phyloP scores from a whole-genome alignment of 2,113 vertebrate genomes.

The Gadus chalcogrammus region DNA sequence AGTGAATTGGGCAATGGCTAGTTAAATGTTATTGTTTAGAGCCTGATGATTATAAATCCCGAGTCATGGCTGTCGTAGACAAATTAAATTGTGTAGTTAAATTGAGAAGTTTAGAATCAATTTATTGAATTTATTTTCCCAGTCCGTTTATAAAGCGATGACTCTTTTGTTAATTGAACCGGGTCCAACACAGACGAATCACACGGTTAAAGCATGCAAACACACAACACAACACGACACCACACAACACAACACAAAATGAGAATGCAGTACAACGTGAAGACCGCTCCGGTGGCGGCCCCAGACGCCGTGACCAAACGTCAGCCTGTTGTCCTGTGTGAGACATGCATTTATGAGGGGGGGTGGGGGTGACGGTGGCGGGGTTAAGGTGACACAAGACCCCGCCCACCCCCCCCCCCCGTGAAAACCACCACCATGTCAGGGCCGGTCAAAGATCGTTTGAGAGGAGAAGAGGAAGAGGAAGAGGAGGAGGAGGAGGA shows the following conservation, averaged over 20 bases:
- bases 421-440: constrained; percentile 43
- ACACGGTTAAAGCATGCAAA: constrained; percentile 27
- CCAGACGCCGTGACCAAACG: constrained; percentile 42
- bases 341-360: constrained; percentile 64
- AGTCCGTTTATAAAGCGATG: constrained; percentile 17
- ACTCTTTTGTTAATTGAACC: constrained; percentile 31
- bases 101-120: too few species aligned
- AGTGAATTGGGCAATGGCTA: too few species aligned
- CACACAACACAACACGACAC: constrained; percentile 45
- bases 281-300: constrained; percentile 40
- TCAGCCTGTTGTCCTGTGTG: constrained; percentile 57
- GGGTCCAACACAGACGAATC: constrained; percentile 29
- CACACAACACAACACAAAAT: constrained; percentile 49
- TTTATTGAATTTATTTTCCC: too few species aligned
- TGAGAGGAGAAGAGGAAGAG: constrained; percentile 62
- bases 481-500: constrained; percentile 69
- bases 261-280: constrained; percentile 34
- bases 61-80: too few species aligned
- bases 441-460: constrained; percentile 23
- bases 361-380: constrained; percentile 20
- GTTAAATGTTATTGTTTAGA: too few species aligned
- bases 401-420: constrained; percentile 1
- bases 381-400: constrained; percentile 40
- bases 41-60: too few species aligned
- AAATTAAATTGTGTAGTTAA: too few species aligned